Conservation (phyloP, 2,797 vertebrate genomes). For the Poecilia picta region DNA sequence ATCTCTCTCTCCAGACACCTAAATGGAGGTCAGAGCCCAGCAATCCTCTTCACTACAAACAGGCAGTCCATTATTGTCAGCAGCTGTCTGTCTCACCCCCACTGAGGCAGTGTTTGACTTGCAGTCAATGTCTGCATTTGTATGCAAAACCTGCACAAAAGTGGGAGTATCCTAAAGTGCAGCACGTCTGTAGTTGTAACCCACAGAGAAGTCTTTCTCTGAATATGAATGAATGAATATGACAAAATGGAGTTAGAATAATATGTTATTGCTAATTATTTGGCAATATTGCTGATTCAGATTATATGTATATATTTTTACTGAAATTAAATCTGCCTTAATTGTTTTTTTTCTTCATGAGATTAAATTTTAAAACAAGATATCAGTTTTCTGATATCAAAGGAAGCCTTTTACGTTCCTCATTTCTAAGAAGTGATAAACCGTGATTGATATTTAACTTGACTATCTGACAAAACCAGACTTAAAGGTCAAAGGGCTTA, state of each 20-base stretch:
- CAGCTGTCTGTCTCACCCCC: conserved; percentile 37
- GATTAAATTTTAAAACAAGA: not conserved
- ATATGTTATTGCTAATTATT: not conserved
- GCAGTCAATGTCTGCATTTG: conserved; percentile 26
- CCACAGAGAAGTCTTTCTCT: not conserved
- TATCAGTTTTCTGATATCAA: not conserved
- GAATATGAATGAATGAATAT: not conserved
- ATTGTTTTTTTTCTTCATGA: not conserved
- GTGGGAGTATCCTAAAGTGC: not conserved
- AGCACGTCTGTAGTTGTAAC: not conserved
- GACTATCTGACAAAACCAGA: not conserved
- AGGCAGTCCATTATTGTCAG: conserved; percentile 64
- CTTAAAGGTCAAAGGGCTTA: not conserved
- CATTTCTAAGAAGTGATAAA: not conserved
- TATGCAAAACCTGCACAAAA: conserved; percentile 33
- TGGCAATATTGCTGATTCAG: not conserved
- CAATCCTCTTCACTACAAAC: conserved; percentile 43
- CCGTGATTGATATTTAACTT: not conserved
- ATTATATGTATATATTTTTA: too few relatives aligned
- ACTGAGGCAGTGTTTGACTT: not conserved
- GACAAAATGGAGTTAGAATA: not conserved
- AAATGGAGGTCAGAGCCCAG: conserved; percentile 77
- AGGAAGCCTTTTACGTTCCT: not conserved
- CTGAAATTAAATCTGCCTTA: not conserved
- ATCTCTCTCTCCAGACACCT: conserved; percentile 67